Evolutionary conservation across 1,140 invertebrate genomes (phyloP).

Genomic region (Plodia interpunctella): DNA sequence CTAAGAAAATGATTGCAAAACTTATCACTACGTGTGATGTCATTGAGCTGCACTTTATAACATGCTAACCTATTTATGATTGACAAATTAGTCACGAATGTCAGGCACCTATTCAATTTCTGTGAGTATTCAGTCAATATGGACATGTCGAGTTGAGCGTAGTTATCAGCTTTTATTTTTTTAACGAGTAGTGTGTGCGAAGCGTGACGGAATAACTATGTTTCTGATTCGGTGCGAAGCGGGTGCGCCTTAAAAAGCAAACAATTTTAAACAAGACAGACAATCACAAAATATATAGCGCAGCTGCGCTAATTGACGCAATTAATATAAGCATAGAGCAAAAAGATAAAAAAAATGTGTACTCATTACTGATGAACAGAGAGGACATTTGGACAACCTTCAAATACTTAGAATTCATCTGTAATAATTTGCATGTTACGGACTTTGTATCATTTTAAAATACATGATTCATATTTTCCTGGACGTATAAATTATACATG

Average conservation of each 20-base stretch:
- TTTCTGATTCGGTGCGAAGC: not conserved
- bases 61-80: conserved; percentile 1
- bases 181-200: conserved; percentile 19
- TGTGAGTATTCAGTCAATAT: not conserved
- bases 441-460: no score
- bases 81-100: conserved; percentile 8
- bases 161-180: not conserved
- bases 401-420: no score
- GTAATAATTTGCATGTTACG: no score
- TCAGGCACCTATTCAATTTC: no score
- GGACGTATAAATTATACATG: no score
- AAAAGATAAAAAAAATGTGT: no score
- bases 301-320: not conserved
- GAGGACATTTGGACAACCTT: no score
- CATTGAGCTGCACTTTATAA: not conserved
- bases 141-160: not conserved
- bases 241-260: not conserved
- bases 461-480: no score
- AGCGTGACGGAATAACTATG: conserved; percentile 16
- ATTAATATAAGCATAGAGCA: no score
- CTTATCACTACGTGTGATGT: conserved; percentile 10
- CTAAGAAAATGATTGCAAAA: conserved; percentile 19
- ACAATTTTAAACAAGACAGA: not conserved
- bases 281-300: not conserved
- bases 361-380: no score